Base-by-base conservation (phyloP, 2,888 invertebrate genomes). In the Caenorhabditis doughertyi region DNA sequence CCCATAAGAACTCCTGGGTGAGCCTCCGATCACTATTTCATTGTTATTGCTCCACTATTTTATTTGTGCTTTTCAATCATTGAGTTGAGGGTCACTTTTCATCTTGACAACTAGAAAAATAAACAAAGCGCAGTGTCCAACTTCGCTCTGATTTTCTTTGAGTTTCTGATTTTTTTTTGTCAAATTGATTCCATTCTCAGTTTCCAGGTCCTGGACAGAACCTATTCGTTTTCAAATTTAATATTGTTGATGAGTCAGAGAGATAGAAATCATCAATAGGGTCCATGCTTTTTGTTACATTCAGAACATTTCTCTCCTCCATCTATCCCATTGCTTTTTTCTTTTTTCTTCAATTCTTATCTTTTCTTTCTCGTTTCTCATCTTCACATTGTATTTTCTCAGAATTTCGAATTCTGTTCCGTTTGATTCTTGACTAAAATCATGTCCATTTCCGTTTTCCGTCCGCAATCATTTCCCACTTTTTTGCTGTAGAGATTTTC, bases 361-460 rank as follows among this genome's bases (percentile, higher is more conserved):
- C 51, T 67, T 27, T n/a, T 56, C 44, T 39, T 18, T 55, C 16
- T 55, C 42, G n/a, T 55, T n/a, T 55, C 23, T 49, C 25, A 39
- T 25, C 13, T 13, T 9, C 1, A 4, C 35, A 49, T 35, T 42
- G 16, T 51, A 16, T 47, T 62, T 47, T 47, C 18, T 27, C 16
- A 25, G 5, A 44, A 27, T 2, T 44, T 44, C 11, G 13, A 13
- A 32, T 64, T 29, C 21, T 47, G 47, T 64, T 64, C 64, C 29
- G 11, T 47, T 49, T 64, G 47, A 11, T 47, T 64, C 49, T 11
- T 64, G 18, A 64, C 47, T 13, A 64, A 51, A 65, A 35, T 65
- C 65, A 51, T 51, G 51, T 65, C 51, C 8, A 13, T 13, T 58
- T 58, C 62, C 68, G 55, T 42, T 21, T 39, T 27, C 29, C 29